A percentile compares a stretch with the other conserved stretches of the same genome.
phyloP scores from a whole-genome alignment of 1,140 invertebrate species.

The Cydia strobilella region DNA sequence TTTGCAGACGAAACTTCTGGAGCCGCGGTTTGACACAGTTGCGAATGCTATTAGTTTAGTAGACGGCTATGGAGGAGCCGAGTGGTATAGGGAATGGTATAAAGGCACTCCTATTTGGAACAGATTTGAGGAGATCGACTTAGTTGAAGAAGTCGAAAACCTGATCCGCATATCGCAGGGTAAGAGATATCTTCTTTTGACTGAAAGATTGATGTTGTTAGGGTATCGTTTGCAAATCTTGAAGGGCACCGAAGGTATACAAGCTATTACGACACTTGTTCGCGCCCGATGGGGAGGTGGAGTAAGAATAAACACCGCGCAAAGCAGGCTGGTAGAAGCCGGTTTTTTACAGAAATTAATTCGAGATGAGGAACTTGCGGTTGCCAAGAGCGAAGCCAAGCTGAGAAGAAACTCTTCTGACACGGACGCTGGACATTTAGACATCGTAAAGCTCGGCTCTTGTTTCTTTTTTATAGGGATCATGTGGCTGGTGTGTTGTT shows the following conservation, averaged over 20 bases:
- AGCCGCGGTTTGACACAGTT: conserved; percentile 45
- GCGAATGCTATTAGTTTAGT: conserved; percentile 47
- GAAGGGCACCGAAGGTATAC: conserved; percentile 42
- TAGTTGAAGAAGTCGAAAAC: conserved; percentile 38
- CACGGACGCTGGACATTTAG: conserved; percentile 34
- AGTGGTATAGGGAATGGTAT: conserved; percentile 44
- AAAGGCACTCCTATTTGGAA: conserved; percentile 44
- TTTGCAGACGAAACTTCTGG: conserved; percentile 49
- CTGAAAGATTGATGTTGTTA: conserved; percentile 39
- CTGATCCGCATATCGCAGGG: conserved; percentile 46
- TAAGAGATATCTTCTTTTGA: conserved; percentile 47
- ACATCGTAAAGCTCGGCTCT: conserved; percentile 42
- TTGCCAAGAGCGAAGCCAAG: conserved; percentile 21
- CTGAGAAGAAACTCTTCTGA: neutral
- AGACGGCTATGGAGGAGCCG: conserved; percentile 45
- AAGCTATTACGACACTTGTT: conserved; percentile 45
- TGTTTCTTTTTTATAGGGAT: conserved; percentile 54
- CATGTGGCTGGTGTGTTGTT: conserved; percentile 43
- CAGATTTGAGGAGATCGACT: conserved; percentile 41
- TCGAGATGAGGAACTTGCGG: conserved; percentile 31
- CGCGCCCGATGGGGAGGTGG: conserved; percentile 55
- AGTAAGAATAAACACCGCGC: conserved; percentile 41
- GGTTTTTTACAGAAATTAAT: conserved; percentile 46
- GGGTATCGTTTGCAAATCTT: conserved; percentile 45
- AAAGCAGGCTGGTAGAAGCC: conserved; percentile 42